Base-by-base conservation (phyloP, 2,888 invertebrate species). In the Agonopterix subpropinquella region DNA sequence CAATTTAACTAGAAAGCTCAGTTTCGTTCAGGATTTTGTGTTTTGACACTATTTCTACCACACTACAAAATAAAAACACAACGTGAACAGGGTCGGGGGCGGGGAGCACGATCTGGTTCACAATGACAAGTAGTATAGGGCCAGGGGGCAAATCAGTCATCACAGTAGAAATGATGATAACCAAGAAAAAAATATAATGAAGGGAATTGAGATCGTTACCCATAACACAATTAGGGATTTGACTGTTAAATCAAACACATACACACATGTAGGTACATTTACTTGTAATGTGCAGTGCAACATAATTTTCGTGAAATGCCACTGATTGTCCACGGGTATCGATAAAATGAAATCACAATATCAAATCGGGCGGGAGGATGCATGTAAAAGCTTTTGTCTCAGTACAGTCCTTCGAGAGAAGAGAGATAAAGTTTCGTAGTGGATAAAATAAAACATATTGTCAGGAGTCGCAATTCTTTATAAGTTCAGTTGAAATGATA, bases 11-110 rank as follows among this genome's bases (percentile, higher is more conserved):
- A 77, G 72, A 73, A 78, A 77, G 81, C 86, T 84, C 87, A 86
- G 85, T 82, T 74, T 82, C 84, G 77, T 79, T 79, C 85, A 86
- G 83, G 82, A 79, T 62, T 67, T 52, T 75, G 75, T 77, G 77
- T 77, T 64, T 70, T 72, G 28, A 28, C 28, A 28, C 28, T 28
- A 28, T 28, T 73, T 77, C 77, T 77, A 77, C 76, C 70, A 73
- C 66, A 65, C 72, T 73, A 72, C 46, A 55, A 53, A 54, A 52
- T 42, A 49, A 42, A 51, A 52, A 43, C 51, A 56, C 50, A 55
- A 57, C 56, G 53, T 48, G 28, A 54, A 56, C 43, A 48, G 44
- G 59, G 56, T 44, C 11, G 18, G 53, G 51, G 58, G 67, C 54
- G 53, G 48, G 58, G 37, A 58, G 62, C 61, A 57, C 61, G 56